A percentile compares a stretch with the other conserved stretches of the same genome.
phyloP scores from a whole-genome alignment of 2,113 vertebrate genomes.

The Lipotes vexillifer region DNA sequence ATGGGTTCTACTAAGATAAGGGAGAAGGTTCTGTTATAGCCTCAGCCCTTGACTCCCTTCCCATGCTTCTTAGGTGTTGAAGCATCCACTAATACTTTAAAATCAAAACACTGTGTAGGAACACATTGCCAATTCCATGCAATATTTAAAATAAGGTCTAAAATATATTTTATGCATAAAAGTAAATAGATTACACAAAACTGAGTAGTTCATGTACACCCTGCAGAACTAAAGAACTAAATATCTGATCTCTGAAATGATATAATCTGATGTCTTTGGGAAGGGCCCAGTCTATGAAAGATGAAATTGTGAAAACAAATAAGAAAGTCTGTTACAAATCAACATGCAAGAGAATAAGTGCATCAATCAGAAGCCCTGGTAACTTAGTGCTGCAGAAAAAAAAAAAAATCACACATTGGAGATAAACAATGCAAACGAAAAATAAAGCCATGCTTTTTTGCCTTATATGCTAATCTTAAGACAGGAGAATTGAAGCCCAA shows the following conservation, averaged over 20 bases:
- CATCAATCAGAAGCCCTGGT: neutral
- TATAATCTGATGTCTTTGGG: slow-evolving; percentile 24
- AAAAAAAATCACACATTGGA: neutral
- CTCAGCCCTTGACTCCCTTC: neutral
- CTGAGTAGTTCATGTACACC: neutral
- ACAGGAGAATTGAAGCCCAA: neutral
- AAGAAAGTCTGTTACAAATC: slow-evolving; percentile 45
- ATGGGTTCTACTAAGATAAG: neutral
- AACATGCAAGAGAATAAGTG: slow-evolving; percentile 32
- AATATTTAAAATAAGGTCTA: slow-evolving; percentile 23
- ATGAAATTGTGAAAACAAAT: slow-evolving; percentile 59
- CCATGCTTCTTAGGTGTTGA: neutral
- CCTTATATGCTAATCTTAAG: slow-evolving; percentile 22
- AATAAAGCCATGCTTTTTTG: slow-evolving; percentile 41
- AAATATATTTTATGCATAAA: slow-evolving; percentile 45
- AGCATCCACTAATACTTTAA: neutral
- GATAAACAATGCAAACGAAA: slow-evolving; percentile 47
- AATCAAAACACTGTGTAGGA: neutral
- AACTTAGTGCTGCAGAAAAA: neutral
- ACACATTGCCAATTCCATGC: neutral
- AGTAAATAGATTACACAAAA: slow-evolving; percentile 37
- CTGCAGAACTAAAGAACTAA: too few relatives aligned
- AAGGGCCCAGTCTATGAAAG: slow-evolving; percentile 12
- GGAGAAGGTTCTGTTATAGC: neutral
- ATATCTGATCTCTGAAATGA: slow-evolving; percentile 51